Evolutionary conservation across 2,888 invertebrate genomes (phyloP).

Genomic region (Lochmaea capreae): DNA sequence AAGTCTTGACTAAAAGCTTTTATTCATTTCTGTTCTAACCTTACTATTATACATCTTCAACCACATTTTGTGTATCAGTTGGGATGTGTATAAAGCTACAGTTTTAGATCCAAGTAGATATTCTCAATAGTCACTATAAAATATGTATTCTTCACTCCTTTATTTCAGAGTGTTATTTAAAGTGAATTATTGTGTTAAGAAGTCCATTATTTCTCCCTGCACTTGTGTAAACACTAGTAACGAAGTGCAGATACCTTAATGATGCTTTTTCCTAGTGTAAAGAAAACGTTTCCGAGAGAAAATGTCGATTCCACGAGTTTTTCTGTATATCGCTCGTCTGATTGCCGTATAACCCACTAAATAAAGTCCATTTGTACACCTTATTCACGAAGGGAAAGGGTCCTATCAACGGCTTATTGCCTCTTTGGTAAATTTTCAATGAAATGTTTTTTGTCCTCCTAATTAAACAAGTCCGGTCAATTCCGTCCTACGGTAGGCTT

Average conservation of each 20-base stretch:
- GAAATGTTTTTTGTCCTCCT: conserved; percentile 33
- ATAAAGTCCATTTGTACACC: conserved; percentile 45
- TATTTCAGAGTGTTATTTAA: too few species aligned
- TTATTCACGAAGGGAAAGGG: conserved; percentile 37
- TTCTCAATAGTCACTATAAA: too few species aligned
- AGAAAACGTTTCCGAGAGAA: conserved; percentile 29
- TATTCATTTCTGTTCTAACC: too few species aligned
- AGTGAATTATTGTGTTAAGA: background rate
- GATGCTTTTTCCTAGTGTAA: conserved; percentile 18
- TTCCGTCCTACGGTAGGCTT: background rate
- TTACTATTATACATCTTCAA: too few species aligned
- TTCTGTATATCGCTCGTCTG: conserved; percentile 39
- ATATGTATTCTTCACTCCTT: too few species aligned
- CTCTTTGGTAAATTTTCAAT: conserved; percentile 42
- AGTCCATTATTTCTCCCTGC: background rate
- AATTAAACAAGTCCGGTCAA: conserved; percentile 36
- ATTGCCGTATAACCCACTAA: conserved; percentile 42
- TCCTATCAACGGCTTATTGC: conserved; percentile 29
- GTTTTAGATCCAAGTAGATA: too few species aligned
- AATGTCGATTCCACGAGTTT: conserved; percentile 36
- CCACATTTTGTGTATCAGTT: too few species aligned
- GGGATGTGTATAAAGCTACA: too few species aligned
- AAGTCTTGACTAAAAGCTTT: background rate
- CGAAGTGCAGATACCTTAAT: background rate
- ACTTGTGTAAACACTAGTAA: background rate